A percentile compares a stretch with the other conserved stretches of the same genome.
Conservation (phyloP, 2,888 invertebrate genomes). For the Platycheirus albimanus region DNA sequence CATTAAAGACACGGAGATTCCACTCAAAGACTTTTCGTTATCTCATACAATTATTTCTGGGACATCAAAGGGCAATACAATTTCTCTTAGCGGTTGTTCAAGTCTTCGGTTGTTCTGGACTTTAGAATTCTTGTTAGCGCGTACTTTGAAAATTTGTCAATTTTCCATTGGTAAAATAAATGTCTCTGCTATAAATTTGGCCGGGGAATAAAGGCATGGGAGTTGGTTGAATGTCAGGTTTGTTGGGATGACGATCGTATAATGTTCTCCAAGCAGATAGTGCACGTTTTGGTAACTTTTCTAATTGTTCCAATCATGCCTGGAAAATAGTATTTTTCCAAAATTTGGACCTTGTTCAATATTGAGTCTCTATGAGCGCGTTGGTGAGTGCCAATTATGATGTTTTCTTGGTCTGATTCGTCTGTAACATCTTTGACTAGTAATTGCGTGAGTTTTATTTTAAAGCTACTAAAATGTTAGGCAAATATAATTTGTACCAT, state of each 20-base stretch:
- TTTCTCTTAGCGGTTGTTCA: slow-evolving; percentile 8
- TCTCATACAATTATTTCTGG: slow-evolving; percentile 9
- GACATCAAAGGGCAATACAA: background rate
- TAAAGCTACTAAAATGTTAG: too few relatives aligned
- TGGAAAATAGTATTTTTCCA: background rate
- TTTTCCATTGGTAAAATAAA: background rate
- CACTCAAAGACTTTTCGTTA: slow-evolving; percentile 25
- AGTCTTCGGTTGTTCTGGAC: slow-evolving; percentile 2
- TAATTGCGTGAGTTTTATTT: too few relatives aligned
- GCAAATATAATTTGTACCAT: too few relatives aligned
- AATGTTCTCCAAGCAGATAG: slow-evolving; percentile 1
- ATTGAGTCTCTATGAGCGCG: too few relatives aligned
- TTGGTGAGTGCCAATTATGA: too few relatives aligned
- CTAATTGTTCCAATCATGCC: background rate
- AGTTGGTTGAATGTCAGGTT: slow-evolving; percentile 31
- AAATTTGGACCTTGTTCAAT: background rate
- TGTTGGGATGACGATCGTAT: slow-evolving; percentile 48
- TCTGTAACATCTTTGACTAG: too few relatives aligned
- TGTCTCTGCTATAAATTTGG: slow-evolving; percentile 2
- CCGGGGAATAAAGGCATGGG: slow-evolving; percentile 28
- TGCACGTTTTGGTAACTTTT: background rate
- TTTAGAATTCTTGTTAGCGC: background rate
- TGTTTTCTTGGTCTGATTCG: too few relatives aligned
- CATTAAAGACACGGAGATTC: slow-evolving; percentile 2
- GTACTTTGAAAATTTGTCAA: slow-evolving; percentile 35